phyloP scores from a whole-genome alignment of 2,797 vertebrate species.

The Champsocephalus gunnari region DNA sequence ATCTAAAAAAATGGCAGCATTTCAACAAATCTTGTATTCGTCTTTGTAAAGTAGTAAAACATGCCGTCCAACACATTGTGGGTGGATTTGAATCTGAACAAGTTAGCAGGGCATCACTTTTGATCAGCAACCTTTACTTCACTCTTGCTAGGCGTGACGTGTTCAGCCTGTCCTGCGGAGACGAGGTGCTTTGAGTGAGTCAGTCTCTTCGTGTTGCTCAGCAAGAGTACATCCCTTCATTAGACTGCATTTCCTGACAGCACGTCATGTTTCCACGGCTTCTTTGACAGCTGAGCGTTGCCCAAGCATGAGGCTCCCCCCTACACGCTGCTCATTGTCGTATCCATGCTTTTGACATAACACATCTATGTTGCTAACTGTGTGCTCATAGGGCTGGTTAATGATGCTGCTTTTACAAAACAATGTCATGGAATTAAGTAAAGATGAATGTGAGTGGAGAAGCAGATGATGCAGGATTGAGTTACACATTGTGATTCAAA shows the following conservation, averaged over 20 bases:
- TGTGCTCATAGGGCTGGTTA: neutral
- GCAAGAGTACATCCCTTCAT: constrained; percentile 73
- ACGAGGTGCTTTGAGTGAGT: constrained; percentile 70
- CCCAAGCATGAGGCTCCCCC: constrained; percentile 55
- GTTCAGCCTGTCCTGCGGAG: constrained; percentile 60
- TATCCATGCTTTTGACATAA: constrained; percentile 39
- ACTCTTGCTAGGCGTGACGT: constrained; percentile 33
- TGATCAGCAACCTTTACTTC: constrained; percentile 30
- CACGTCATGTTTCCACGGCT: constrained; percentile 68
- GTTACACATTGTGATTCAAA: constrained; percentile 20
- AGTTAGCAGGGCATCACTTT: constrained; percentile 63
- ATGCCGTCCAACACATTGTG: constrained; percentile 24
- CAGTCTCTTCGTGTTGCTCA: constrained; percentile 70
- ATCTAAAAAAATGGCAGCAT: neutral
- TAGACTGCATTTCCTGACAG: constrained; percentile 77
- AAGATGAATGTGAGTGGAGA: constrained; percentile 5
- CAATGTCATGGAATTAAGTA: neutral
- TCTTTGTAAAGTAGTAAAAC: constrained; percentile 22
- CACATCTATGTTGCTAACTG: neutral
- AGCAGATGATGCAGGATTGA: neutral
- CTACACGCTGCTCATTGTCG: constrained; percentile 52
- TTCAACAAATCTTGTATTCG: constrained; percentile 11
- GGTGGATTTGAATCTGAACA: constrained; percentile 60
- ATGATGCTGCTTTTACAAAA: neutral
- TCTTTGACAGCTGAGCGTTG: constrained; percentile 63